These are phyloP conservation scores for Litoditis marina DNA, from an alignment of 2,888 invertebrate species.

Conservation along the genomic window DNA sequence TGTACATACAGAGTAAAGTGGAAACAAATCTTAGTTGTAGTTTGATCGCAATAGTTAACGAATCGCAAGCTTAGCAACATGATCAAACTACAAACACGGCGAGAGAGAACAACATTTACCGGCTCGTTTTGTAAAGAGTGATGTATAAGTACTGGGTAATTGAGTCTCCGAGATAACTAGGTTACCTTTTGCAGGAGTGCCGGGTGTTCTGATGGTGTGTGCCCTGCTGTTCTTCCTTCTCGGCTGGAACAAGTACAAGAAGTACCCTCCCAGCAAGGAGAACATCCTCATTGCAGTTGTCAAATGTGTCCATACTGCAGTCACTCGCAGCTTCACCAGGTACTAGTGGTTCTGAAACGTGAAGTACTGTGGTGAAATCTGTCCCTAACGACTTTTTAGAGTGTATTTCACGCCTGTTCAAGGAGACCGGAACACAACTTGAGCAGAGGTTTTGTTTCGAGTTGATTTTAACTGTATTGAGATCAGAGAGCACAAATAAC, in stretches of 20 bases:
- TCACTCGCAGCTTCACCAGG: slow-evolving; percentile 2
- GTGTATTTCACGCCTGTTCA: background rate
- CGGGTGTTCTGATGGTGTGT: slow-evolving; percentile 56
- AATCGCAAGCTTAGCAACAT: too few species aligned
- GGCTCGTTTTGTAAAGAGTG: background rate
- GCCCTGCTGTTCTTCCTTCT: slow-evolving; percentile 56
- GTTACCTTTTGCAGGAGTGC: slow-evolving; percentile 40
- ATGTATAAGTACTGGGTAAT: too few species aligned
- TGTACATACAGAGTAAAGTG: too few species aligned
- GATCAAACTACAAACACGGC: too few species aligned
- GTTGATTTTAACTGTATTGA: too few species aligned
- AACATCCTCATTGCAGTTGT: slow-evolving; percentile 44
- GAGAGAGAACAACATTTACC: background rate
- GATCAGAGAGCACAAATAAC: too few species aligned
- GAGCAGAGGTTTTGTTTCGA: too few species aligned
- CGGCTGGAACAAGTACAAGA: slow-evolving; percentile 54
- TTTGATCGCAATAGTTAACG: too few species aligned
- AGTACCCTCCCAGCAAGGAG: slow-evolving; percentile 40
- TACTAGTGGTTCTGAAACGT: slow-evolving; percentile 9
- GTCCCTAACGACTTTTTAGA: background rate
- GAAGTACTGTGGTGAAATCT: too few species aligned
- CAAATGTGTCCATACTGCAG: slow-evolving; percentile 20
- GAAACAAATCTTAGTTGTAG: too few species aligned
- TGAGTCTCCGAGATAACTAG: too few species aligned
- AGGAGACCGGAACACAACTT: too few species aligned